Percentiles rank a stretch among this genome's conserved stretches.
Conservation (phyloP, 2,888 invertebrate genomes). For the Eupithecia exiguata region DNA sequence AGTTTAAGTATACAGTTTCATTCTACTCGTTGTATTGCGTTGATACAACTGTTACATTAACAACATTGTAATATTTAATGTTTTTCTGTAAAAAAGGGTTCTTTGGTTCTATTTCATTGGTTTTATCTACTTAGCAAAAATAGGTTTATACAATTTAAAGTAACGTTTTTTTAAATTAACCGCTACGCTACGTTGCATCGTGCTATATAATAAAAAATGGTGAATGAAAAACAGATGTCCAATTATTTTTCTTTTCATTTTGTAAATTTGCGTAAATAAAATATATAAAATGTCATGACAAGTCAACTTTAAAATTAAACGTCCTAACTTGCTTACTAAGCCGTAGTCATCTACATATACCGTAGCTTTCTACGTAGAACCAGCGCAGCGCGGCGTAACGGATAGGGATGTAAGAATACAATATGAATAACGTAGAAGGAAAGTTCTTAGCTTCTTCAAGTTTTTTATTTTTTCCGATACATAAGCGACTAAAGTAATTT, state of each 20-base stretch:
- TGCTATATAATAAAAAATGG: no score
- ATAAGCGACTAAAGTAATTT: background rate
- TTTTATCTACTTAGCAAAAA: background rate
- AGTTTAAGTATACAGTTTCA: background rate
- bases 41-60: background rate
- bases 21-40: background rate
- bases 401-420: background rate
- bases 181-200: background rate
- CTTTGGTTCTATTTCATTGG: no score
- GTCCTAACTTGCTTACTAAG: background rate
- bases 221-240: no score
- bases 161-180: background rate
- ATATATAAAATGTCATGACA: no score
- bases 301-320: no score
- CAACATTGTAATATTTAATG: background rate
- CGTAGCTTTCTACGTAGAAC: background rate
- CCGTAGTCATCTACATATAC: background rate
- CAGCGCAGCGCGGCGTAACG: background rate
- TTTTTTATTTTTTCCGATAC: background rate
- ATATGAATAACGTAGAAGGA: background rate
- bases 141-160: background rate
- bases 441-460: background rate
- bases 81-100: background rate
- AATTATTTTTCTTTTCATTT: no score
- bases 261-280: no score